Conservation (phyloP, 2,797 vertebrate species). For the Esox lucius region DNA sequence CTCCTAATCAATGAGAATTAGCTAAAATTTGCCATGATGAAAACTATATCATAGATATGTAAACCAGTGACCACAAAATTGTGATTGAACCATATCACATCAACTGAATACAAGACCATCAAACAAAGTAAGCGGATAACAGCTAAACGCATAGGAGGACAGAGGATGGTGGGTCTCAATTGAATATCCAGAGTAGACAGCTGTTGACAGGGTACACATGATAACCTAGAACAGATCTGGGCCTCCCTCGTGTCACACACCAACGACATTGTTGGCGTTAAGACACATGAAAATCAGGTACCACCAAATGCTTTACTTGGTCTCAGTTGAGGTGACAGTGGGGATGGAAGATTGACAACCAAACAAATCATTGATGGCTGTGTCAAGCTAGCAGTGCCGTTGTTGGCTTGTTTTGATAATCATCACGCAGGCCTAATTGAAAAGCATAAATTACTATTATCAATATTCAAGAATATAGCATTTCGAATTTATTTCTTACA, state of each 20-base stretch:
- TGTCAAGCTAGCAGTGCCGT: not conserved
- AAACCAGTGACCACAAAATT: not conserved
- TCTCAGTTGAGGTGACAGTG: not conserved
- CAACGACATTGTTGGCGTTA: not conserved
- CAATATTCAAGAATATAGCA: not conserved
- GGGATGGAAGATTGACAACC: no score
- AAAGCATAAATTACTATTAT: not conserved
- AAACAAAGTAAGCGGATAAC: not conserved
- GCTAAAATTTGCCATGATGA: no score
- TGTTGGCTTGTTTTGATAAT: not conserved
- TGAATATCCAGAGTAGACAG: not conserved
- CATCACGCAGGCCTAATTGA: not conserved
- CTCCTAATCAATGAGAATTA: no score
- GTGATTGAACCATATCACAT: not conserved
- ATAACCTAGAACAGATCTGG: not conserved
- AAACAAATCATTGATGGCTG: no score
- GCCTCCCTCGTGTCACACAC: not conserved
- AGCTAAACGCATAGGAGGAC: not conserved
- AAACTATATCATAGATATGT: not conserved
- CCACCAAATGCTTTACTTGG: not conserved
- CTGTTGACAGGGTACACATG: not conserved
- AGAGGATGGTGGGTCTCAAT: not conserved
- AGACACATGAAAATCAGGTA: not conserved
- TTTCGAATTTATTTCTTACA: not conserved
- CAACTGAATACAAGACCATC: not conserved